A percentile compares a stretch with the other conserved stretches of the same genome.
These are phyloP conservation scores for Phrynocephalus versicolor DNA, from an alignment of 2,113 vertebrate genomes.

Conservation along the genomic window DNA sequence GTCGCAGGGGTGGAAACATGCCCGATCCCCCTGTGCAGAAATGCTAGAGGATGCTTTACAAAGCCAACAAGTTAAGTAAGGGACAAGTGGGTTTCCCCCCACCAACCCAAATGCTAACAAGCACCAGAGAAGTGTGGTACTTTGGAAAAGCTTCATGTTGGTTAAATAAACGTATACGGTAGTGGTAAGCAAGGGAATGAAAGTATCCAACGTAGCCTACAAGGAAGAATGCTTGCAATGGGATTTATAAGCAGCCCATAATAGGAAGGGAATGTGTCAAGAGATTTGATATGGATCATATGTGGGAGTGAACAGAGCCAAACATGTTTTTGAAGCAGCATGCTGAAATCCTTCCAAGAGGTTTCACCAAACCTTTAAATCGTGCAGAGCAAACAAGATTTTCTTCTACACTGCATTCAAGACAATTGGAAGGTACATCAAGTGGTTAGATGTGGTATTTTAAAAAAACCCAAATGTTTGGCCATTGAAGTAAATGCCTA, in stretches of 20 bases:
- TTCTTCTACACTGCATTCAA: background rate
- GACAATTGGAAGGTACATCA: background rate
- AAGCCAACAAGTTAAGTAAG: background rate
- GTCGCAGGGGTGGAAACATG: no score
- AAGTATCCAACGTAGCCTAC: background rate
- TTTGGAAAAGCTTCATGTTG: background rate
- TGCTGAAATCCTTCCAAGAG: background rate
- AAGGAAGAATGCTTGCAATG: background rate
- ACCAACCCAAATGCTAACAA: background rate
- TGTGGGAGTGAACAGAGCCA: slow-evolving; percentile 31
- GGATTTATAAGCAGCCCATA: slow-evolving; percentile 34
- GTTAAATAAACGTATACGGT: background rate
- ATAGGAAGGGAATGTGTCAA: slow-evolving; percentile 33
- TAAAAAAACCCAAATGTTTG: background rate
- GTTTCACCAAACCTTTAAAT: background rate
- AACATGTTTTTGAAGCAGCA: slow-evolving; percentile 30
- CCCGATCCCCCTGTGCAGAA: background rate
- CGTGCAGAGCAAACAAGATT: background rate
- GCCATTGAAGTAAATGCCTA: no score
- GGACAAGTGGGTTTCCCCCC: background rate
- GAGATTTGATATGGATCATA: slow-evolving; percentile 31
- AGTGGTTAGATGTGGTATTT: background rate
- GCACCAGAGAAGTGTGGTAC: no score
- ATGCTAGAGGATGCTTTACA: background rate
- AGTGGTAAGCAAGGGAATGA: background rate